phyloP scores from a whole-genome alignment of 2,888 invertebrate genomes.

The Drosophila emarginata region DNA sequence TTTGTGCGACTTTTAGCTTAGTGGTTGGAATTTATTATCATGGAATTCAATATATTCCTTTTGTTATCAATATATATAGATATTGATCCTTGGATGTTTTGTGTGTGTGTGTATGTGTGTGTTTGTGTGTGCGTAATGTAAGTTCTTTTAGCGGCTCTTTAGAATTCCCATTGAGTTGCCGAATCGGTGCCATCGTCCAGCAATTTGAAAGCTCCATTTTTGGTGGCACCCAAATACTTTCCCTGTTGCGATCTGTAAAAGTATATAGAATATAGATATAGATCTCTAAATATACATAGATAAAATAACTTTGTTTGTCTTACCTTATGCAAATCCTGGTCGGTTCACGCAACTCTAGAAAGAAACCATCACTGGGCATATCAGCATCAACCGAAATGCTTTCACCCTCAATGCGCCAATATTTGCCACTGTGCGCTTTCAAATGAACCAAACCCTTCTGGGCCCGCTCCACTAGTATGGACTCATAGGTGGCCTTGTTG shows the following conservation, averaged over 20 bases:
- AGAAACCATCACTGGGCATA: slow-evolving; percentile 91
- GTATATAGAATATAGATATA: neutral
- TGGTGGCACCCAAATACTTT: slow-evolving; percentile 92
- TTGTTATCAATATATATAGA: too few species aligned
- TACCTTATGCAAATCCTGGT: slow-evolving; percentile 94
- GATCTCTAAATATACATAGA: neutral
- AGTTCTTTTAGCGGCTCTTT: slow-evolving; percentile 76
- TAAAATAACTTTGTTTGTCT: neutral
- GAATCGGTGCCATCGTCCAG: slow-evolving; percentile 89
- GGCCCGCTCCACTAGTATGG: slow-evolving; percentile 94
- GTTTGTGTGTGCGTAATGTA: neutral
- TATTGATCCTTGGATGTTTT: neutral
- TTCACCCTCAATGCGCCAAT: slow-evolving; percentile 96
- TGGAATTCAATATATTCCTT: neutral
- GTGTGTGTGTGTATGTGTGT: neutral
- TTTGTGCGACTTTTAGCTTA: slow-evolving; percentile 17
- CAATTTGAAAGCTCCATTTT: slow-evolving; percentile 94
- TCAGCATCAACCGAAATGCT: slow-evolving; percentile 93
- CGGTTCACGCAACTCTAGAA: slow-evolving; percentile 95
- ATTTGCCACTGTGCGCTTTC: slow-evolving; percentile 96
- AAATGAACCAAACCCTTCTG: slow-evolving; percentile 95
- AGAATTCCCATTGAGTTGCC: slow-evolving; percentile 98
- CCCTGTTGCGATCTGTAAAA: slow-evolving; percentile 83
- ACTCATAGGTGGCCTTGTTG: slow-evolving; percentile 97
- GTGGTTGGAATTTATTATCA: slow-evolving; percentile 1